Evolutionary conservation across 2,113 vertebrate species (phyloP), one percentile per base, ranked within the genome.

Genomic region (Amphiprion ocellaris): DNA sequence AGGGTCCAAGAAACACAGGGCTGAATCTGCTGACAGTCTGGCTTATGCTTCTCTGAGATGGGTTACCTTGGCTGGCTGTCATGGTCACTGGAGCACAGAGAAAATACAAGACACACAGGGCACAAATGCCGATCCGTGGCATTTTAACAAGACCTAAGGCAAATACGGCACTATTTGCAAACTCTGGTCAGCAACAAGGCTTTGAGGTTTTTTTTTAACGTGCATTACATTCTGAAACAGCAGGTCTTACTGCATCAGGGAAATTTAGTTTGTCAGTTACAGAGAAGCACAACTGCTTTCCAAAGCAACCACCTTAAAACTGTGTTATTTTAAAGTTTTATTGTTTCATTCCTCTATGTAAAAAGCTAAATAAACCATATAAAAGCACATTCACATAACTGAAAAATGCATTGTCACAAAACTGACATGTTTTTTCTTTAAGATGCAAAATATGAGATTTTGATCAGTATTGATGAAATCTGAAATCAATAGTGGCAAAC

Each of bases 21-120:
- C 77, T 67, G 73, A 73, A 69, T 72, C 71, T 79, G 88, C 83
- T 83, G 86, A 93, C 87, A 86, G 83, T 74, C 71, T 14, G 83
- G 75, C 68, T 91, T 89, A 90, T 55, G 71, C 26, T 7, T 39
- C 74, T 82, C 68, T 72, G 61, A 85, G 73, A 89, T 61, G 69
- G 72, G 84, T 86, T 80, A 86, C 83, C 79, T 69, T 24, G 77
- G 79, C 49, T 24, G 77, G 79, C 49, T 85, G 82, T 85, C 89
- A 88, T 58, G 79, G 79, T 69, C 61, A 79, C 4, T 87, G 85
- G 75, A 89, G 90, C 89, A 79, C 54, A 63, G 54, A 59, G 30
- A 53, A 65, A 66, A 76, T 28, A 66, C 23, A 67, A 55, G 55
- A 66, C 56, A 72, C 55, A 56, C 33, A 52, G 37, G 46, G 60